phyloP scores from a whole-genome alignment of 2,113 vertebrate species.

The Erythrocercus mccallii region DNA sequence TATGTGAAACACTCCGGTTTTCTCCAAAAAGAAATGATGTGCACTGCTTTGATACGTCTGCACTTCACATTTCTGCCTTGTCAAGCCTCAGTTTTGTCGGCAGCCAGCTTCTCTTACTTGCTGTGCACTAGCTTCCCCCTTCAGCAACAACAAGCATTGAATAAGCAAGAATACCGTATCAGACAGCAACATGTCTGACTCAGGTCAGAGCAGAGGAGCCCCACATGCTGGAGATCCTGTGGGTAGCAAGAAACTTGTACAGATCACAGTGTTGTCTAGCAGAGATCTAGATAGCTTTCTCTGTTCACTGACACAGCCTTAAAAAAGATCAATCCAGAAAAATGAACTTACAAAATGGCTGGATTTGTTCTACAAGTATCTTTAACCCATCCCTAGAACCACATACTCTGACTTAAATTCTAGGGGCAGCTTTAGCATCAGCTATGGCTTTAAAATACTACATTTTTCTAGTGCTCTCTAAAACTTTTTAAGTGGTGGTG shows the following conservation, averaged over 20 bases:
- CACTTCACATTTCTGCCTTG: not conserved
- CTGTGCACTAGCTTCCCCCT: not conserved
- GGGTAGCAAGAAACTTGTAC: not conserved
- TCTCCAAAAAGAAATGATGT: not conserved
- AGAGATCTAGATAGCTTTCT: not conserved
- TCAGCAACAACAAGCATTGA: not conserved
- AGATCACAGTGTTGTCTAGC: not conserved
- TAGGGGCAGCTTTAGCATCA: not conserved
- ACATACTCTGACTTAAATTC: not conserved
- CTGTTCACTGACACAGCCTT: not conserved
- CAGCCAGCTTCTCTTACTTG: not conserved
- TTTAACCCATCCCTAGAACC: not conserved
- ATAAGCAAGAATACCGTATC: not conserved
- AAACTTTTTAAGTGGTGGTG: not conserved
- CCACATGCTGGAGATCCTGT: not conserved
- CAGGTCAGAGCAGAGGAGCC: not conserved
- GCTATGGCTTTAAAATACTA: not conserved
- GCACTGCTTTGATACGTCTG: not conserved
- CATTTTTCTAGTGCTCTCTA: not conserved
- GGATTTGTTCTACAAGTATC: not conserved
- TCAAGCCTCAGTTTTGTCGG: not conserved
- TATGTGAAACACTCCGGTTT: not conserved
- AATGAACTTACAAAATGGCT: not conserved
- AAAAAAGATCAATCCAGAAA: not conserved
- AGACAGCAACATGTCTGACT: not conserved